Evolutionary conservation across 1,140 invertebrate genomes (phyloP).

Genomic region (Leptinotarsa lineolata): DNA sequence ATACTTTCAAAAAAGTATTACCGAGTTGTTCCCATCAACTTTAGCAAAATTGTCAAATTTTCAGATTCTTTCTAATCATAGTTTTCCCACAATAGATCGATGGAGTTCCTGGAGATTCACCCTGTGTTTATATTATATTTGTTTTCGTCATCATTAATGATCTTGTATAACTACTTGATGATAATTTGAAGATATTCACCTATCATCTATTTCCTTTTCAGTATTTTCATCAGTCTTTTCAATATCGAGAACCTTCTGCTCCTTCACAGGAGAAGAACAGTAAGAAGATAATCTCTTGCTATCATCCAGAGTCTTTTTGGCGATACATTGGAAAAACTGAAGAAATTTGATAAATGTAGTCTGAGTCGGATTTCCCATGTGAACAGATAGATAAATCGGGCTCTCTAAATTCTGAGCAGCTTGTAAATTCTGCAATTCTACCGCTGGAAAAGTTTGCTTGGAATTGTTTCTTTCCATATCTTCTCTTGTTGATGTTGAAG

Average conservation of each 20-base stretch:
- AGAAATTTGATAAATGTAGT: slow-evolving; percentile 27
- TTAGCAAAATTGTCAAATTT: no score
- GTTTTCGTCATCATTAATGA: no score
- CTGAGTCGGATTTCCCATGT: slow-evolving; percentile 16
- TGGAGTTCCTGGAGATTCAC: no score
- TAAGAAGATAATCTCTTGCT: slow-evolving; percentile 26
- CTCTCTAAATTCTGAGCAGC: background rate
- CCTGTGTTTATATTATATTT: no score
- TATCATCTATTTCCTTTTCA: background rate
- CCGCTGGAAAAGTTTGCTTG: background rate
- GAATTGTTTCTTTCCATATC: background rate
- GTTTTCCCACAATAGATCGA: no score
- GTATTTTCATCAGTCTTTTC: slow-evolving; percentile 18
- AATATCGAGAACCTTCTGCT: slow-evolving; percentile 20
- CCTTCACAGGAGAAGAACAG: slow-evolving; percentile 28
- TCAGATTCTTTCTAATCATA: no score
- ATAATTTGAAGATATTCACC: no score
- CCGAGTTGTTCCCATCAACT: no score
- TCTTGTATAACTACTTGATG: no score
- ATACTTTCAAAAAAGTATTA: no score
- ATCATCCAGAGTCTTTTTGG: slow-evolving; percentile 35
- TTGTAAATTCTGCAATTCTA: background rate
- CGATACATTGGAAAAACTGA: slow-evolving; percentile 37
- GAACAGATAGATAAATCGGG: slow-evolving; percentile 32
- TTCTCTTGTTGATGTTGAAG: no score